These are phyloP conservation scores for Agrotis segetum DNA, from an alignment of 2,888 invertebrate species.

Conservation along the genomic window DNA sequence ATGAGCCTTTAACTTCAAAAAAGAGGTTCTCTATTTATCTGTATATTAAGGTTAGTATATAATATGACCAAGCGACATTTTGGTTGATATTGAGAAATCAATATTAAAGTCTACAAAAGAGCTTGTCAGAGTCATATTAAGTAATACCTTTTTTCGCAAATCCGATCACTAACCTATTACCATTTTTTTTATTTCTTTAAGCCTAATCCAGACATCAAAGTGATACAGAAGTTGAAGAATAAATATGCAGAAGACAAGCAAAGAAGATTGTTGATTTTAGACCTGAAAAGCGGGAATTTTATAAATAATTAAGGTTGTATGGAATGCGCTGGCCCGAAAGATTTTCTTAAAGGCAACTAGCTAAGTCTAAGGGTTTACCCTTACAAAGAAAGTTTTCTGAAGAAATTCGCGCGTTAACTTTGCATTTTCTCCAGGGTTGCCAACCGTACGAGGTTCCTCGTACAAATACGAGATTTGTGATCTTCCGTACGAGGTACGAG, in stretches of 20 bases:
- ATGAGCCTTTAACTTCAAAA: neutral
- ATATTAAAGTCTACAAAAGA: neutral
- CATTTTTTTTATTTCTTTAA: neutral
- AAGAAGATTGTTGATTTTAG: constrained; percentile 3
- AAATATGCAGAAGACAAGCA: constrained; percentile 1
- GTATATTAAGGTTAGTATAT: constrained; percentile 2
- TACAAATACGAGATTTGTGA: too few species aligned
- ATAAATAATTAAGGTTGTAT: neutral
- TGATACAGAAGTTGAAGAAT: constrained; percentile 5
- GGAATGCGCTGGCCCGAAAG: constrained; percentile 1
- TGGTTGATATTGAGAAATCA: constrained; percentile 7
- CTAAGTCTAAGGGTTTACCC: neutral
- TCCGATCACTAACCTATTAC: neutral
- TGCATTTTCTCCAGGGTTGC: neutral
- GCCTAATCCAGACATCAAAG: constrained; percentile 5
- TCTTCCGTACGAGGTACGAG: too few species aligned
- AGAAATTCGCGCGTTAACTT: constrained; percentile 1
- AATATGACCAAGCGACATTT: constrained; percentile 5
- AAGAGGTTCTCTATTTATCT: neutral
- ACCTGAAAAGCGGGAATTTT: neutral
- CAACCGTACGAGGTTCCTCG: too few species aligned
- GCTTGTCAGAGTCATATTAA: constrained; percentile 3
- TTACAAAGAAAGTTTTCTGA: neutral
- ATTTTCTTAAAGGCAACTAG: constrained; percentile 1
- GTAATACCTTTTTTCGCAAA: constrained; percentile 1